phyloP scores from a whole-genome alignment of 2,113 vertebrate genomes.

The Empidonax alnorum region DNA sequence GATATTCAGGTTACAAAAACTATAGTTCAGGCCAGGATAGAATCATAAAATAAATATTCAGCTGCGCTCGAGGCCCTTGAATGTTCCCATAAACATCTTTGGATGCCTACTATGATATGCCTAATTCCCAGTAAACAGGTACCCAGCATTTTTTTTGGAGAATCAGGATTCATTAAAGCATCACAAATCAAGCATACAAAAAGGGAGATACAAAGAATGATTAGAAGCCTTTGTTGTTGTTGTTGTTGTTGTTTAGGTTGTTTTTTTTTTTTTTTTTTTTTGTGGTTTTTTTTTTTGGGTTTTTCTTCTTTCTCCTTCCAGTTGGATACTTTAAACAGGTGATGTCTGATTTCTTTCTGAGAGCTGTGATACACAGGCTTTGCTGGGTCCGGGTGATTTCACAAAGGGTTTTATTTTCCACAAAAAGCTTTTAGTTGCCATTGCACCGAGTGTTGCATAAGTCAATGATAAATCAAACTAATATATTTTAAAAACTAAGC shows the following conservation, averaged over 20 bases:
- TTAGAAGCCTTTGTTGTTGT: not conserved
- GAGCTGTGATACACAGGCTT: not conserved
- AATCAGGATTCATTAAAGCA: not conserved
- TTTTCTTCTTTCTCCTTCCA: not conserved
- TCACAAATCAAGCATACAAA: not conserved
- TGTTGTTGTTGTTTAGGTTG: not conserved
- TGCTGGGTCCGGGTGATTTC: not conserved
- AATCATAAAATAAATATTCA: not conserved
- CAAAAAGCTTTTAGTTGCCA: not conserved
- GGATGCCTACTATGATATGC: not conserved
- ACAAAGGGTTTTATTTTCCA: not conserved
- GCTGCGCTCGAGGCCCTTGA: not conserved
- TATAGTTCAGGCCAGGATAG: not conserved
- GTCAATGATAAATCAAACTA: slow-evolving; percentile 42
- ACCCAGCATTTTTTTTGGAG: not conserved
- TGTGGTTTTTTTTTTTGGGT: not conserved
- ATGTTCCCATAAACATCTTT: not conserved
- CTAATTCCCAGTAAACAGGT: not conserved
- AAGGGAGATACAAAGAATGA: not conserved
- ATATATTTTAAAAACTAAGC: slow-evolving; percentile 27
- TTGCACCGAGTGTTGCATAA: not conserved
- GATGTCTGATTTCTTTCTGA: not conserved
- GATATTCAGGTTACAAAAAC: not conserved
- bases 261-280: not conserved
- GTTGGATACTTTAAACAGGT: not conserved